phyloP scores from a whole-genome alignment of 2,797 vertebrate species.

The Trichosurus vulpecula region DNA sequence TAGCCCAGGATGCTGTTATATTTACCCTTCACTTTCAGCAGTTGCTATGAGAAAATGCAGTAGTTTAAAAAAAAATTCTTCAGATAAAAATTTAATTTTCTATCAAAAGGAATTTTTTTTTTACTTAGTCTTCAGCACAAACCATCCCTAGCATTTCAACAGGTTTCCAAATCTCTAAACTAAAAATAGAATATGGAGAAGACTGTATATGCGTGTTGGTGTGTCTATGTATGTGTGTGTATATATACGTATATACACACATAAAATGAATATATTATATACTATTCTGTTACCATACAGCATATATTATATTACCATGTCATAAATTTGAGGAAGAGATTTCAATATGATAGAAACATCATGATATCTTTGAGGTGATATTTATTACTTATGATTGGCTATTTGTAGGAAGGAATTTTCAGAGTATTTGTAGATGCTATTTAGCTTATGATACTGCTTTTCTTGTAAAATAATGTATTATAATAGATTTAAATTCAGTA shows the following conservation, averaged over 20 bases:
- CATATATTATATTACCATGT: neutral
- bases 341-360: conserved; percentile 60
- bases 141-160: conserved; percentile 12
- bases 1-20: neutral
- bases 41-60: conserved; percentile 21
- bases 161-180: neutral
- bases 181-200: conserved; percentile 38
- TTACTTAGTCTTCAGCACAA: conserved; percentile 43
- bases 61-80: conserved; percentile 55
- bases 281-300: neutral
- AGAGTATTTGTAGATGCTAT: conserved; percentile 74
- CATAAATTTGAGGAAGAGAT: neutral
- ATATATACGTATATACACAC: neutral
- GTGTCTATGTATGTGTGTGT: neutral
- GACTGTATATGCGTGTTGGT: conserved; percentile 46
- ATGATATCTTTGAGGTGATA: conserved; percentile 57
- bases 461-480: conserved; percentile 89
- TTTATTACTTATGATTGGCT: conserved; percentile 81
- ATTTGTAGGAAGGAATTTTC: conserved; percentile 71
- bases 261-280: neutral
- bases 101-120: conserved; percentile 63
- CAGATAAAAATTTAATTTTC: conserved; percentile 62
- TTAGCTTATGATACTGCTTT: conserved; percentile 73
- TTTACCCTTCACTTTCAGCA: neutral
- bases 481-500: conserved; percentile 81